phyloP scores from a whole-genome alignment of 2,797 vertebrate species.

The Phataginus tetradactyla region DNA sequence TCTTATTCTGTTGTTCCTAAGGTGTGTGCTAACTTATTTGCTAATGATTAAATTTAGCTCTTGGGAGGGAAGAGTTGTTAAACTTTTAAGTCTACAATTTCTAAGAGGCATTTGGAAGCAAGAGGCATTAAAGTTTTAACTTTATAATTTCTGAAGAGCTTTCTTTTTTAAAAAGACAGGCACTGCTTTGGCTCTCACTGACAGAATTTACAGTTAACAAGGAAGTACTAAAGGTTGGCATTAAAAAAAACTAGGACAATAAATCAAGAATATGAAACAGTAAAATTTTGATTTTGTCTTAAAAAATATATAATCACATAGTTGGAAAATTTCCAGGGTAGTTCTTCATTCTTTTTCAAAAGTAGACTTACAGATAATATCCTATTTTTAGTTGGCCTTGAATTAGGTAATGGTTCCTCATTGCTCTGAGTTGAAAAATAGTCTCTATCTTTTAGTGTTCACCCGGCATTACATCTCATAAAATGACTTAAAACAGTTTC shows the following conservation, averaged over 20 bases:
- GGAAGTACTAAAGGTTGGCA: neutral
- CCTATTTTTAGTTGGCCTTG: neutral
- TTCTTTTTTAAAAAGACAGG: neutral
- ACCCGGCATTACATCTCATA: constrained; percentile 22
- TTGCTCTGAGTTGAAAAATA: neutral
- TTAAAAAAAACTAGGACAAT: neutral
- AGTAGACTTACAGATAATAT: neutral
- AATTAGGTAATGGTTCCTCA: constrained; percentile 32
- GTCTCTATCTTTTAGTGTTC: neutral
- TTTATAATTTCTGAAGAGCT: constrained; percentile 17
- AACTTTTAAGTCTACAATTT: constrained; percentile 15
- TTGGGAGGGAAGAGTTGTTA: neutral
- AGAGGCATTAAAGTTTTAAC: neutral
- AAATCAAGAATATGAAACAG: no score
- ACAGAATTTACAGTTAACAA: constrained; percentile 14
- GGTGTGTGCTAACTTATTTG: constrained; percentile 7
- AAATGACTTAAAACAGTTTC: neutral
- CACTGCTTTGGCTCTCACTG: neutral
- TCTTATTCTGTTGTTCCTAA: constrained; percentile 24
- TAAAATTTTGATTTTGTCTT: neutral
- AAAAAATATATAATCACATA: neutral
- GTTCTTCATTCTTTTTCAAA: constrained; percentile 19
- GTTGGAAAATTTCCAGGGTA: neutral
- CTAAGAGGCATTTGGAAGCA: neutral
- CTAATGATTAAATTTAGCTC: constrained; percentile 48